Percentiles rank a stretch among this genome's conserved stretches.
These are phyloP conservation scores for Drosophila suzukii DNA, from an alignment of 1,140 invertebrate genomes.

Conservation along the genomic window DNA sequence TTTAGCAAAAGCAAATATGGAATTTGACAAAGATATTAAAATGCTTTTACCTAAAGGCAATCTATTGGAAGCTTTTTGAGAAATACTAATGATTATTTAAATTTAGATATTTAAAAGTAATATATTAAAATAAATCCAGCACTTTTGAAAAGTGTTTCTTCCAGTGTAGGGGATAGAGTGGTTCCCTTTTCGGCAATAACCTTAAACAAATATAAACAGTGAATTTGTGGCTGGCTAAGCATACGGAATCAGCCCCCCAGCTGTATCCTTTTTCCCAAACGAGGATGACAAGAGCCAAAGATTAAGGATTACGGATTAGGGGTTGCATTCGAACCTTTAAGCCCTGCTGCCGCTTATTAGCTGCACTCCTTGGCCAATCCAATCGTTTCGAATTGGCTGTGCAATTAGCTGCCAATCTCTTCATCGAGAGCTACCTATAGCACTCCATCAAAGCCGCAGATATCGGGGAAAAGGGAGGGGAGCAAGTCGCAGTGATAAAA, in stretches of 20 bases:
- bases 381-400: conserved; percentile 24
- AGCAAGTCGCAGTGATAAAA: conserved; percentile 79
- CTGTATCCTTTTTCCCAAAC: conserved; percentile 2
- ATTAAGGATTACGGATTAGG: conserved; percentile 30
- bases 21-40: no score
- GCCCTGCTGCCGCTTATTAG: conserved; percentile 20
- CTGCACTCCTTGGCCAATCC: conserved; percentile 13
- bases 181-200: conserved; percentile 61
- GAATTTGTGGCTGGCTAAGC: conserved; percentile 44
- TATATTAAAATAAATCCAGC: no score
- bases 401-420: conserved; percentile 37
- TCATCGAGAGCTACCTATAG: conserved; percentile 31
- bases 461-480: conserved; percentile 22
- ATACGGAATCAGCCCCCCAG: conserved; percentile 31
- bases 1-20: no score
- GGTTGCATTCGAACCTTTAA: conserved; percentile 19
- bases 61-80: no score
- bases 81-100: no score
- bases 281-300: conserved; percentile 9
- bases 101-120: no score
- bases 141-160: not conserved
- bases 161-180: conserved; percentile 35
- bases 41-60: no score
- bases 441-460: conserved; percentile 63
- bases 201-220: conserved; percentile 73